Percentiles rank a stretch among this genome's conserved stretches.
Conservation (phyloP, 2,888 invertebrate species). For the Scaeva pyrastri region DNA sequence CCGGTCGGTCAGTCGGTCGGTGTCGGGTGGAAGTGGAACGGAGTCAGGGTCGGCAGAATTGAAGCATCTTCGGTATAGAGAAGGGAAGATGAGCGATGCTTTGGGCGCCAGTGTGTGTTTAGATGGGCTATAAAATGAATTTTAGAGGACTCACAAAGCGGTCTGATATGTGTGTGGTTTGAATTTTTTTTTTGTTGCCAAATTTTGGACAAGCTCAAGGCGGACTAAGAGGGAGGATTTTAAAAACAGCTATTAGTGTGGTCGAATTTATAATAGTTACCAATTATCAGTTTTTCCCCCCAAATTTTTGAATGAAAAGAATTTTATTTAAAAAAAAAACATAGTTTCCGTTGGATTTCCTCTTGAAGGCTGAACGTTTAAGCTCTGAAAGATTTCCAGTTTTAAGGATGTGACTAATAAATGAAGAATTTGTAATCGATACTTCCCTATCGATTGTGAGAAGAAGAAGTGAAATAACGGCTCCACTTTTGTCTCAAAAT, state of each 20-base stretch:
- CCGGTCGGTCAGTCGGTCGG: background rate
- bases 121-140: constrained; percentile 58
- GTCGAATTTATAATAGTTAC: constrained; percentile 61
- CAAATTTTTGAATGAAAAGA: constrained; percentile 34
- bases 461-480: no score
- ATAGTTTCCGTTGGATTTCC: background rate
- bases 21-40: no score
- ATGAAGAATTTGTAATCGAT: no score
- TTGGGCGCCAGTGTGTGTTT: constrained; percentile 73
- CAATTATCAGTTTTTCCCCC: constrained; percentile 58
- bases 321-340: background rate
- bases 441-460: no score
- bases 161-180: constrained; percentile 27
- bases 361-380: no score
- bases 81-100: constrained; percentile 52
- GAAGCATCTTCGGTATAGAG: no score
- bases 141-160: constrained; percentile 29
- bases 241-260: constrained; percentile 66
- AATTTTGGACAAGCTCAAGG: constrained; percentile 26
- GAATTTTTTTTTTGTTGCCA: constrained; percentile 16
- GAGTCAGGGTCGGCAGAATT: no score
- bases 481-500: no score
- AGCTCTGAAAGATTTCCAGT: no score
- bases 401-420: no score
- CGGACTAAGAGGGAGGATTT: constrained; percentile 42